Evolutionary conservation across 2,797 vertebrate species (phyloP).

Genomic region (Margarornis squamiger): DNA sequence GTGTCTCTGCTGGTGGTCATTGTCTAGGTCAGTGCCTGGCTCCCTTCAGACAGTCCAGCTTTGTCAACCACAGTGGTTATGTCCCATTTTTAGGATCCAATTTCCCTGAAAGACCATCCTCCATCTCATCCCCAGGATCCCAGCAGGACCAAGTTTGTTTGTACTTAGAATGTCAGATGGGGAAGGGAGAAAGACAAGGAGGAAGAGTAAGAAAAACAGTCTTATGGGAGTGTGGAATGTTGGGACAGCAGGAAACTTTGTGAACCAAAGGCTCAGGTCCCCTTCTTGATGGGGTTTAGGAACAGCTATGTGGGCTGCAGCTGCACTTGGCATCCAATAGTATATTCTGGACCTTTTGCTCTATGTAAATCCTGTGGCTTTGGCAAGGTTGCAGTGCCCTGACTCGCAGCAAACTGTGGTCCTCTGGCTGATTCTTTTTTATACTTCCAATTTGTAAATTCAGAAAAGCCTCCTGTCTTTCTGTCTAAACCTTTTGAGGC

Average conservation of each 20-base stretch:
- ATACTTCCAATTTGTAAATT: neutral
- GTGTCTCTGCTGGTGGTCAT: neutral
- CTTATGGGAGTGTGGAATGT: neutral
- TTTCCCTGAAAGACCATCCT: neutral
- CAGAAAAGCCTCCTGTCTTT: neutral
- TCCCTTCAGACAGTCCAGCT: neutral
- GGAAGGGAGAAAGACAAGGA: neutral
- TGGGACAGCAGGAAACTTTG: neutral
- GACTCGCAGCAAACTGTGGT: neutral
- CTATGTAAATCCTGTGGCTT: fast-evolving
- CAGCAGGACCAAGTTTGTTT: neutral
- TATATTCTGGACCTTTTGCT: fast-evolving
- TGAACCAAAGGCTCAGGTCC: fast-evolving
- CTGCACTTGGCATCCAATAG: neutral
- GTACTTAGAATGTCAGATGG: neutral
- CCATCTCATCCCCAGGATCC: neutral
- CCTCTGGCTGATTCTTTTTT: neutral
- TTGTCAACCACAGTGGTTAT: neutral
- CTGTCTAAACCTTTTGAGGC: neutral
- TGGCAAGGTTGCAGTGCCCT: neutral
- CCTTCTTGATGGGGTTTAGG: neutral
- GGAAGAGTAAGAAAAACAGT: neutral
- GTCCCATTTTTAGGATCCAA: neutral
- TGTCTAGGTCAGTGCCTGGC: neutral
- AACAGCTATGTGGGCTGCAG: neutral